Conservation (phyloP, 2,113 vertebrate genomes). For the Apteryx owenii region DNA sequence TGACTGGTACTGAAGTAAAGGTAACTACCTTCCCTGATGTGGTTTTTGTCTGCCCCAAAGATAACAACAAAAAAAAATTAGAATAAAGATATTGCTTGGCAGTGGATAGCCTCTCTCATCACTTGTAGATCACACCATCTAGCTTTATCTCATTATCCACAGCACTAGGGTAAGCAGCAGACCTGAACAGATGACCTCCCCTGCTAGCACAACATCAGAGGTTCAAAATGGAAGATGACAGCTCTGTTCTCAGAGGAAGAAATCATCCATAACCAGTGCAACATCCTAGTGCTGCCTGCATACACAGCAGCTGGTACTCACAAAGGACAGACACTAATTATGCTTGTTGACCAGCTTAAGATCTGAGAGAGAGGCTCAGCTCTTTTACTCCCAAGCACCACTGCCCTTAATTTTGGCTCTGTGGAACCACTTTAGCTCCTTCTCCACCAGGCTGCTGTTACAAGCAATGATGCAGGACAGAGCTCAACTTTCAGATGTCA, state of each 20-base stretch:
- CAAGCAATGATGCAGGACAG: background rate
- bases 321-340: background rate
- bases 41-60: background rate
- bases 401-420: background rate
- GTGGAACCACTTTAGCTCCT: background rate
- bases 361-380: background rate
- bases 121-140: background rate
- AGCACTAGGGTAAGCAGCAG: background rate
- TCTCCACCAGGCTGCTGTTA: background rate
- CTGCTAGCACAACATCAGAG: background rate
- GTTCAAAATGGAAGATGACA: background rate
- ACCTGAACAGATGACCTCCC: background rate
- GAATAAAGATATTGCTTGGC: background rate
- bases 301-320: background rate
- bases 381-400: background rate
- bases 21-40: background rate
- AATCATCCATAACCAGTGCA: background rate
- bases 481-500: slow-evolving; percentile 30
- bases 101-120: background rate
- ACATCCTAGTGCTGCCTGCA: background rate
- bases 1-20: background rate
- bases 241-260: background rate
- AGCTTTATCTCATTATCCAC: background rate
- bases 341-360: background rate
- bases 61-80: background rate